A percentile compares a stretch with the other conserved stretches of the same genome.
phyloP scores from a whole-genome alignment of 2,888 invertebrate species.

The Lasioglossum oenotherae region DNA sequence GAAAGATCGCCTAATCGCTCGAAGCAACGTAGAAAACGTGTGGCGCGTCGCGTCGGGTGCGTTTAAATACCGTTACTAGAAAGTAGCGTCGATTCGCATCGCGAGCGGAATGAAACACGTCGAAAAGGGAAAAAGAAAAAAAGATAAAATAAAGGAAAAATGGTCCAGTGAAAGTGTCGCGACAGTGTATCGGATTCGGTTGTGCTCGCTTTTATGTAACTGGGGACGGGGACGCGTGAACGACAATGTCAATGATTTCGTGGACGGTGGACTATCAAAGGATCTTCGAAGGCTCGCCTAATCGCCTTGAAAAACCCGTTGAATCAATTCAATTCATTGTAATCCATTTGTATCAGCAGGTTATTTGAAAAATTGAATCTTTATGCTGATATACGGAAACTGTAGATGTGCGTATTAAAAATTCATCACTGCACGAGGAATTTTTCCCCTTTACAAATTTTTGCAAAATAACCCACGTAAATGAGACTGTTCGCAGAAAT shows the following conservation, averaged over 20 bases:
- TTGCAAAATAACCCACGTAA: too few species aligned
- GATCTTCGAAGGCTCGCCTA: too few species aligned
- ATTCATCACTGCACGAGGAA: background rate
- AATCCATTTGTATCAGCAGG: too few species aligned
- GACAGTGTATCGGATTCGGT: constrained; percentile 33
- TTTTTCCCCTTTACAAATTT: background rate
- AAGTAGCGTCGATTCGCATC: constrained; percentile 56
- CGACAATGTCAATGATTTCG: constrained; percentile 25
- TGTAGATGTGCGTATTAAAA: too few species aligned
- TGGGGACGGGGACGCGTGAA: constrained; percentile 34
- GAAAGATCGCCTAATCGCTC: constrained; percentile 12
- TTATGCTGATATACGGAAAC: too few species aligned
- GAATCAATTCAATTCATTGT: too few species aligned
- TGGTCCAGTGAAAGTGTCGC: constrained; percentile 69
- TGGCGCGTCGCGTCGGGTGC: constrained; percentile 23
- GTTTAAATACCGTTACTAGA: constrained; percentile 64
- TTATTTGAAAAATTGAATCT: too few species aligned
- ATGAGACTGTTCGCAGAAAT: too few species aligned
- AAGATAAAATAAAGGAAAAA: constrained; percentile 25
- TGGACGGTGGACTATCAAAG: background rate
- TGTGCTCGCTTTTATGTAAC: constrained; percentile 63
- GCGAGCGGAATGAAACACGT: constrained; percentile 30
- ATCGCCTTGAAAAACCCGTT: too few species aligned
- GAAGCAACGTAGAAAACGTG: constrained; percentile 23
- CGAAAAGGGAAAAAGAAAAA: constrained; percentile 34